Conservation (phyloP, 2,888 invertebrate genomes). For the Drepanosiphum platanoidis region DNA sequence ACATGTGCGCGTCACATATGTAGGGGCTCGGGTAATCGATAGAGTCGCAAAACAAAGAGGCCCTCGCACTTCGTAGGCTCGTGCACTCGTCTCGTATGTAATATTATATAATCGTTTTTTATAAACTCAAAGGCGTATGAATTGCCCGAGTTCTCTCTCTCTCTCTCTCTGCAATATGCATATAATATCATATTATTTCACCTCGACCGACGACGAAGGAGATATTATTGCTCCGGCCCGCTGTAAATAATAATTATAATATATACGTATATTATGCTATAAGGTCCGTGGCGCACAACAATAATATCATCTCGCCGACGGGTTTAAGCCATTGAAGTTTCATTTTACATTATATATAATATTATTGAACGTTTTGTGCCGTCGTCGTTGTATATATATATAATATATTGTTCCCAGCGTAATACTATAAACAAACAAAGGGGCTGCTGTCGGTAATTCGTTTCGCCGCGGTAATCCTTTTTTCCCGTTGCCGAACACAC, state of each 20-base stretch:
- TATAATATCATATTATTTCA: background rate
- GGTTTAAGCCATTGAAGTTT: slow-evolving; percentile 15
- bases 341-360: slow-evolving; percentile 24
- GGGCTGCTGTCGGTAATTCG: slow-evolving; percentile 34
- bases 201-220: background rate
- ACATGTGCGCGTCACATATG: background rate
- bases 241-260: slow-evolving; percentile 9
- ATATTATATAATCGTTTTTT: too few relatives aligned
- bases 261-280: background rate
- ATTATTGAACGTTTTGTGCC: slow-evolving; percentile 13
- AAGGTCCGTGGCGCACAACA: background rate
- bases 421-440: slow-evolving; percentile 47
- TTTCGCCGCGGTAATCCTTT: slow-evolving; percentile 51
- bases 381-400: slow-evolving; percentile 4
- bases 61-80: too few relatives aligned
- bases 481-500: background rate
- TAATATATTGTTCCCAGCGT: slow-evolving; percentile 14
- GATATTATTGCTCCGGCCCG: too few relatives aligned
- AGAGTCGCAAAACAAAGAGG: slow-evolving; percentile 17
- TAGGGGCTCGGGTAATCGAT: background rate
- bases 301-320: background rate
- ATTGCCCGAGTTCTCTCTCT: too few relatives aligned
- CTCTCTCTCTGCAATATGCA: too few relatives aligned
- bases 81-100: too few relatives aligned
- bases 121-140: too few relatives aligned